These are phyloP conservation scores for Amblyjoppa fuscipennis DNA, from an alignment of 2,888 invertebrate species.

Conservation along the genomic window DNA sequence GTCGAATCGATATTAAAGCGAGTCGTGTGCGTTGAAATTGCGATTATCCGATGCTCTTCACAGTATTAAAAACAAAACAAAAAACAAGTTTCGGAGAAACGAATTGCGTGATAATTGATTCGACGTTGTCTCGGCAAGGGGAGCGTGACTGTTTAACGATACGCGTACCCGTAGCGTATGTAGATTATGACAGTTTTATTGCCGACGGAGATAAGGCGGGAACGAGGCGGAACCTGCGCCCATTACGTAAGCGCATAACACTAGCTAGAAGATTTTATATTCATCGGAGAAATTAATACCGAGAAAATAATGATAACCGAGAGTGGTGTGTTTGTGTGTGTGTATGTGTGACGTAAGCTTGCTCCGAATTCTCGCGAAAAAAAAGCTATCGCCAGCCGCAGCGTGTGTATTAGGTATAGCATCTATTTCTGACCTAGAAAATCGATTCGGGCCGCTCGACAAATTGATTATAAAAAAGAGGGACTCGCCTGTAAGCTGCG, in stretches of 20 bases:
- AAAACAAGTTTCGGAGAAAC: slow-evolving; percentile 17
- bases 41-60: not conserved
- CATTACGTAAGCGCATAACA: slow-evolving; percentile 15
- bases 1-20: slow-evolving; percentile 2
- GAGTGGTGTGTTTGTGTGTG: slow-evolving; percentile 9
- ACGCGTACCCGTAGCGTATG: not conserved
- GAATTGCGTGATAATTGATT: not conserved
- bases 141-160: slow-evolving; percentile 27
- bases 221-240: slow-evolving; percentile 12
- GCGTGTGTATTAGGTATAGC: slow-evolving; percentile 24
- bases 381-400: not conserved
- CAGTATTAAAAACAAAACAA: slow-evolving; percentile 3
- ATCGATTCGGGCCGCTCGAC: slow-evolving; percentile 22
- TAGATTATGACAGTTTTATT: not conserved
- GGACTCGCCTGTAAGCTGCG: not conserved
- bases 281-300: slow-evolving; percentile 47
- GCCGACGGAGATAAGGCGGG: slow-evolving; percentile 7
- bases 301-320: slow-evolving; percentile 17
- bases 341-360: not conserved
- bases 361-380: slow-evolving; percentile 1
- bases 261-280: slow-evolving; percentile 60
- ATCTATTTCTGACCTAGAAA: slow-evolving; percentile 50
- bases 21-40: not conserved
- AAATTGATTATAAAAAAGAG: slow-evolving; percentile 28
- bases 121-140: not conserved